Base-by-base conservation (phyloP, 2,797 vertebrate species). In the Spinus olivaceus region DNA sequence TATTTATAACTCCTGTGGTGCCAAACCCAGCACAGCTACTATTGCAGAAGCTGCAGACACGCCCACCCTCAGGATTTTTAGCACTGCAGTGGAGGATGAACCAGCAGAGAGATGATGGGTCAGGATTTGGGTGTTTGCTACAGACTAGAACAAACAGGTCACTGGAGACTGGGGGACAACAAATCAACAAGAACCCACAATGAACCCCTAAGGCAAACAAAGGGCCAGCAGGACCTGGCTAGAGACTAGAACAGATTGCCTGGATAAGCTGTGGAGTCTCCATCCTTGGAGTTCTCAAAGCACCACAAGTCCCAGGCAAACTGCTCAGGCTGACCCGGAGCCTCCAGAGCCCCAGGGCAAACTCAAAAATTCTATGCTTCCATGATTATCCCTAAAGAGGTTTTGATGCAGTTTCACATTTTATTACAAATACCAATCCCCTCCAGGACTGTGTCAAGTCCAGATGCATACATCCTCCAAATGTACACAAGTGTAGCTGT, bases 11-110 rank as follows among this genome's bases (percentile, higher is more conserved):
- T 92, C 53, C 50, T 69, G 46, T n/a, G 57, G n/a, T 72, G 63
- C 70, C 76, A 86, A 94, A 69, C 54, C 74, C 46, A 76, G 81
- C 70, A 69, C 21, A 93, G 42, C 54, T 47, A 54, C 77, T 56
- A 70, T 0, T 61, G 39, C 63, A 93, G 59, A 78, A 94, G 72
- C 24, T 35, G 41, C 87, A 70, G 57, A 60, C 64, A 28, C 44
- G 42, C 25, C 65, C 65, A 65, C 59, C 59, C 13, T 18, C 0
- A 10, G 49, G 50, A 74, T 42, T 92, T 88, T 88, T 35, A 82
- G 44, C 49, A 44, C 64, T 66, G 61, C 6, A 5, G 59, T 6
- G 44, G 35, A 32, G 10, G 37, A 72, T 14, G 51, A 81, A 33
- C 14, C 57, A 79, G 27, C 16, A 74, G 24, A 73, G 51, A 51